Conservation (phyloP, 2,113 vertebrate genomes). For the Puma concolor region DNA sequence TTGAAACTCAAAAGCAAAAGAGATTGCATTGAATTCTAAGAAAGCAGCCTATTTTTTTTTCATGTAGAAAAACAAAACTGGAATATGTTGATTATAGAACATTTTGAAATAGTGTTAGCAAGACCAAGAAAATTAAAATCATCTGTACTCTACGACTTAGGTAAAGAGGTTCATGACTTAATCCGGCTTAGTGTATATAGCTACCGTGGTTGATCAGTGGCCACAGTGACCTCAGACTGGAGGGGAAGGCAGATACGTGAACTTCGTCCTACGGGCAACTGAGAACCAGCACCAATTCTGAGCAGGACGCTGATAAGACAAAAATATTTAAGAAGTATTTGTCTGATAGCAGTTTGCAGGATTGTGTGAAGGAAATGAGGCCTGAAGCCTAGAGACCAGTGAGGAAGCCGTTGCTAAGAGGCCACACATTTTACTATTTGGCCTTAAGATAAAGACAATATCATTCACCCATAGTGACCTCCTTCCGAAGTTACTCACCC, state of each 20-base stretch:
- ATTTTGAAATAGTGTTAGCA: neutral
- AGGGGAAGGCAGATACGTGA: neutral
- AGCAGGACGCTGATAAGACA: neutral
- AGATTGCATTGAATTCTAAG: neutral
- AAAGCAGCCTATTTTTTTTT: neutral
- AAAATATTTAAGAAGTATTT: neutral
- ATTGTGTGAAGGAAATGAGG: neutral
- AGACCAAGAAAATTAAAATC: neutral
- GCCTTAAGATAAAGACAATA: neutral
- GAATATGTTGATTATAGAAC: conserved; percentile 6
- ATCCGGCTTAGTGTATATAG: neutral
- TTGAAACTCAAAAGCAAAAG: neutral
- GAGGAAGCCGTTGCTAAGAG: neutral
- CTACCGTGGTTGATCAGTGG: neutral
- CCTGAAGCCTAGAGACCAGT: neutral
- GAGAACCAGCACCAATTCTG: neutral
- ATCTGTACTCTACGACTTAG: neutral
- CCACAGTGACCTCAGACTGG: neutral
- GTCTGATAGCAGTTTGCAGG: neutral
- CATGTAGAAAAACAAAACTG: neutral
- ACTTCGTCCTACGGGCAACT: neutral
- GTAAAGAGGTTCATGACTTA: neutral
- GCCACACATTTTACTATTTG: neutral
- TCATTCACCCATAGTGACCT: neutral
- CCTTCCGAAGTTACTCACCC: neutral